Evolutionary conservation across 2,888 invertebrate genomes (phyloP).

Genomic region (Drosophila neonasuta): DNA sequence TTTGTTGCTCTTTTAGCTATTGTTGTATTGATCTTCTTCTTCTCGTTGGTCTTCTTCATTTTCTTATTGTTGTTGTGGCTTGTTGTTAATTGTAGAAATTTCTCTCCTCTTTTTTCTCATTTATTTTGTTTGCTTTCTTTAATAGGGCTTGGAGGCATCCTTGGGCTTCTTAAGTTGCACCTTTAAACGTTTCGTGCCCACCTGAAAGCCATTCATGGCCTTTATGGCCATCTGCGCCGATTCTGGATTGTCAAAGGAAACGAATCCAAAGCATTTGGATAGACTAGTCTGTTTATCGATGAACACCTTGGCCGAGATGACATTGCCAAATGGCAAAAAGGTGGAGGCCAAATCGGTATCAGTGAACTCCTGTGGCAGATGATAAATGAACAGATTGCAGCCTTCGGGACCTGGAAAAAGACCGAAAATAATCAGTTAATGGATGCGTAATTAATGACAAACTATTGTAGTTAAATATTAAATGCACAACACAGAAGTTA

Average conservation of each 20-base stretch:
- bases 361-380: slow-evolving; percentile 99
- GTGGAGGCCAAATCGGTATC: slow-evolving; percentile 98
- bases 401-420: slow-evolving; percentile 93
- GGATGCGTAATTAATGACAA: neutral
- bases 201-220: slow-evolving; percentile 99
- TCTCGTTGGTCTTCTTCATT: slow-evolving; percentile 6
- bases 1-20: slow-evolving; percentile 49
- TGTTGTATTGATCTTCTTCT: slow-evolving; percentile 33
- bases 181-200: slow-evolving; percentile 98
- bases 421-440: neutral
- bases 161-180: slow-evolving; percentile 98
- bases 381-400: slow-evolving; percentile 99
- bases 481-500: neutral
- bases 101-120: slow-evolving; percentile 7
- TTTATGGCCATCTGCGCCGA: slow-evolving; percentile 98
- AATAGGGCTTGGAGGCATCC: slow-evolving; percentile 96
- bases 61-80: slow-evolving; percentile 27
- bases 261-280: slow-evolving; percentile 99
- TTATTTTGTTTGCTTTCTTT: slow-evolving; percentile 69
- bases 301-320: slow-evolving; percentile 99
- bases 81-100: slow-evolving; percentile 11
- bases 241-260: slow-evolving; percentile 96
- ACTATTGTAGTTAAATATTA: neutral
- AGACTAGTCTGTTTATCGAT: slow-evolving; percentile 99
- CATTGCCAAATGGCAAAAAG: slow-evolving; percentile 98